Conservation (phyloP, 1,140 invertebrate species). For the Sitophilus oryzae region DNA sequence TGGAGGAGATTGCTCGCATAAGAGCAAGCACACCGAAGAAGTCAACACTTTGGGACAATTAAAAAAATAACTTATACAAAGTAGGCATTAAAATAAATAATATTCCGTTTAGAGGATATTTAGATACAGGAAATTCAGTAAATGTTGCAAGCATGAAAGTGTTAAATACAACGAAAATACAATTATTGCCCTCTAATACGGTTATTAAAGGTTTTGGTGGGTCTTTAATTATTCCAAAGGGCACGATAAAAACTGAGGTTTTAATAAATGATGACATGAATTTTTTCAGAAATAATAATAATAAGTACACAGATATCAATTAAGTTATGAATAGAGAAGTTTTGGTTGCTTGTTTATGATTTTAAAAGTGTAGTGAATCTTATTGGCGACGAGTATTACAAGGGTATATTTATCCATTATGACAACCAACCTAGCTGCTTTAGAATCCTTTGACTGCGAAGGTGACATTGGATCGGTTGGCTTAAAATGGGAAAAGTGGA, state of each 20-base stretch:
- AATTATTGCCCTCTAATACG: slow-evolving; percentile 3
- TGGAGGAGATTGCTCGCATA: slow-evolving; percentile 3
- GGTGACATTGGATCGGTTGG: slow-evolving; percentile 33
- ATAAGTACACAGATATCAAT: no score
- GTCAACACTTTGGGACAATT: slow-evolving; percentile 5
- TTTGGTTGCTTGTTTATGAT: no score
- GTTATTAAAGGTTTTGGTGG: slow-evolving; percentile 6
- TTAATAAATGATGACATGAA: neutral
- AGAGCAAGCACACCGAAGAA: no score
- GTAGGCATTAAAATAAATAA: slow-evolving; percentile 9
- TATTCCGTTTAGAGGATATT: slow-evolving; percentile 15
- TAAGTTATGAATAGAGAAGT: no score
- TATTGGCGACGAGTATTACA: no score
- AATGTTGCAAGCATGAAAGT: neutral
- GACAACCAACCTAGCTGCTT: no score
- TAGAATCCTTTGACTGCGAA: slow-evolving; percentile 35
- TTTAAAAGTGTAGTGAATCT: no score
- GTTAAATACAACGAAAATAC: neutral
- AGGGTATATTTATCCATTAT: no score
- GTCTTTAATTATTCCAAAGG: neutral
- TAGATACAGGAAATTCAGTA: slow-evolving; percentile 4
- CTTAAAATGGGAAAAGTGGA: slow-evolving; percentile 36
- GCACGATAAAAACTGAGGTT: neutral
- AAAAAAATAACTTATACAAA: slow-evolving; percentile 17
- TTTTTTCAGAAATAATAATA: no score